These are phyloP conservation scores for Drosophila subobscura DNA, from an alignment of 1,140 invertebrate species.

Conservation along the genomic window DNA sequence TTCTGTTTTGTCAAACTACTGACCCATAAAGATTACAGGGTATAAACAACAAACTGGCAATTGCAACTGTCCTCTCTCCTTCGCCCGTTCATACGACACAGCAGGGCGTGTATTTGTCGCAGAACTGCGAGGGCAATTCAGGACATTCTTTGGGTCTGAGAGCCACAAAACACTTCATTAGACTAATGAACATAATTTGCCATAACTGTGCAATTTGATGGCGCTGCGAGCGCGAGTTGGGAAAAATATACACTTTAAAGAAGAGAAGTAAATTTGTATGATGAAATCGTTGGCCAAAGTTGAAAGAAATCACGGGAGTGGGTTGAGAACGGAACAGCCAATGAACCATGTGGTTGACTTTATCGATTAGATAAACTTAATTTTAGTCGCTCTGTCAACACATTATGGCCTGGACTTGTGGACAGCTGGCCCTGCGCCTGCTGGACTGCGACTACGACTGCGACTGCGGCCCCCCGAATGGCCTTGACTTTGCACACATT, in stretches of 20 bases:
- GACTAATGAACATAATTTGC: conserved; percentile 76
- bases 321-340: conserved; percentile 18
- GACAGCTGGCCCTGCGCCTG: no score
- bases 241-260: neutral
- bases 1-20: neutral
- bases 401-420: conserved; percentile 28
- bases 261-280: conserved; percentile 4
- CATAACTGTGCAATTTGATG: conserved; percentile 61
- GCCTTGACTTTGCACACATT: conserved; percentile 68
- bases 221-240: conserved; percentile 5
- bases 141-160: conserved; percentile 27
- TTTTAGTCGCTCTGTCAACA: conserved; percentile 68
- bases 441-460: neutral
- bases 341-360: conserved; percentile 48
- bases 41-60: conserved; percentile 1
- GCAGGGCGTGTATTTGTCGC: conserved; percentile 43
- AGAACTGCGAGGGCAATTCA: neutral
- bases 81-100: conserved; percentile 4
- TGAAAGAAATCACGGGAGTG: conserved; percentile 43
- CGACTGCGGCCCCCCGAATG: conserved; percentile 14
- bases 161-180: conserved; percentile 73
- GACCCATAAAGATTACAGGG: conserved; percentile 27
- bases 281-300: conserved; percentile 39
- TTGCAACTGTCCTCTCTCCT: conserved; percentile 25
- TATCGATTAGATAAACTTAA: conserved; percentile 82